Evolutionary conservation across 2,113 vertebrate species (phyloP), one percentile per base, ranked within the genome.

Genomic region (Struthio camelus): DNA sequence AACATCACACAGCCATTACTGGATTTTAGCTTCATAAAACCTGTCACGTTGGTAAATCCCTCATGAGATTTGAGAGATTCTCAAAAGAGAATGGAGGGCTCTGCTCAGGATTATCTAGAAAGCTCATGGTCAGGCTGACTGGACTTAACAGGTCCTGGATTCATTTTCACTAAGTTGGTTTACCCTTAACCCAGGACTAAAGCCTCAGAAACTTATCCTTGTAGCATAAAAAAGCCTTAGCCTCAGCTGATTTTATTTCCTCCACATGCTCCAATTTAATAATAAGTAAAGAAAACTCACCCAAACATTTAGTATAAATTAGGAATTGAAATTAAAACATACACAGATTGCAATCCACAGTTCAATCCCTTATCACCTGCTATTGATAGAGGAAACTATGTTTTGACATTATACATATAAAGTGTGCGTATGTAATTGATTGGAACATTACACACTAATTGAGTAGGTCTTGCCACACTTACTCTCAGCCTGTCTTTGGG

Each of bases 401-500:
- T 65, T 78, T 67, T 54, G 48, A 53, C 2, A 0, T 73, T 34
- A 64, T 1, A 34, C 67, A 85, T n/a, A 44, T 14, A 30, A 95
- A 85, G 38, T 36, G 75, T 20, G 58, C 4, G 20, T n/a, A 56
- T 14, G 40, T 54, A 94, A 81, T 23, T 38, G 72, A 89, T 80
- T 34, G 38, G 23, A 78, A 40, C 3, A 51, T 62, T 5, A 28
- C 4, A 28, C 17, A 46, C 40, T 23, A 42, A 76, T 10, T n/a
- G 51, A 69, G 0, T 2, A 58, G 14, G 42, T 73, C 48, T 89
- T 6, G 44, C 51, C 62, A 58, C 50, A 94, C 98, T 98, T 98
- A 99, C 99, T 98, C 99, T 99, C 65, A 99, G 98, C 64, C 99
- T 98, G 98, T 99, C 99, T 97, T 98, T 99, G 94, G 99, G 99